phyloP scores from a whole-genome alignment of 2,113 vertebrate genomes.

The Atractosteus spatula region DNA sequence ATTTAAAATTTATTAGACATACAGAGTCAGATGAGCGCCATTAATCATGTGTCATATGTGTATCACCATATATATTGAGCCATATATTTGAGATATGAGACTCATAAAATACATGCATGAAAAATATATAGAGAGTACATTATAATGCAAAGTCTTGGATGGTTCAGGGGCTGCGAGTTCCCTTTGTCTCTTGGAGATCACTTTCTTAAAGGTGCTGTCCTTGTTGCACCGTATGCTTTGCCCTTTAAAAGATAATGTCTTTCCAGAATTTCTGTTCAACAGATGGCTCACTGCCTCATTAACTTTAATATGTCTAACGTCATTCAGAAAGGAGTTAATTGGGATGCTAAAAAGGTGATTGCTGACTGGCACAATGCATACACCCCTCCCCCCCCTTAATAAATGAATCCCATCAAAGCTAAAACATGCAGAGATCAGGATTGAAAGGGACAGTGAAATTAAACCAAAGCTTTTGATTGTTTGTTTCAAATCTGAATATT shows the following conservation, averaged over 20 bases:
- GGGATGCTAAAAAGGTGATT: slow-evolving; percentile 60
- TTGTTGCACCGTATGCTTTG: slow-evolving; percentile 36
- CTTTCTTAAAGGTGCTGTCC: slow-evolving; percentile 28
- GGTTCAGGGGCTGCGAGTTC: not conserved
- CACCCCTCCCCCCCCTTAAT: slow-evolving; percentile 41
- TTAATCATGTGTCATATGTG: slow-evolving; percentile 58
- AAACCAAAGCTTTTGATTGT: too few species aligned
- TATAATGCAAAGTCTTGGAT: slow-evolving; percentile 32
- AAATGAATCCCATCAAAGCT: slow-evolving; percentile 42
- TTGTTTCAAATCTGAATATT: too few species aligned
- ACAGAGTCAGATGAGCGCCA: slow-evolving; percentile 40
- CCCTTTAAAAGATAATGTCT: slow-evolving; percentile 41
- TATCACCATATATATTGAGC: slow-evolving; percentile 45
- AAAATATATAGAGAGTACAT: slow-evolving; percentile 35
- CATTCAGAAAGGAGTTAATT: slow-evolving; percentile 66
- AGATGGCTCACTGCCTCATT: slow-evolving; percentile 68
- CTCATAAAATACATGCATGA: slow-evolving; percentile 50
- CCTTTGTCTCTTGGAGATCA: not conserved
- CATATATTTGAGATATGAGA: slow-evolving; percentile 59
- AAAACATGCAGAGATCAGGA: slow-evolving; percentile 30
- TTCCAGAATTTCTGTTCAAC: slow-evolving; percentile 50
- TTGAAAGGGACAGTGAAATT: slow-evolving; percentile 3
- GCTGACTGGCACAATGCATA: slow-evolving; percentile 42
- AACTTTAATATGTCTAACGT: slow-evolving; percentile 66
- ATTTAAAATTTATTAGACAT: slow-evolving; percentile 56